Percentiles rank a stretch among this genome's conserved stretches.
Evolutionary conservation across 2,797 vertebrate genomes (phyloP).

Genomic region (Eurystomus glaucurus): DNA sequence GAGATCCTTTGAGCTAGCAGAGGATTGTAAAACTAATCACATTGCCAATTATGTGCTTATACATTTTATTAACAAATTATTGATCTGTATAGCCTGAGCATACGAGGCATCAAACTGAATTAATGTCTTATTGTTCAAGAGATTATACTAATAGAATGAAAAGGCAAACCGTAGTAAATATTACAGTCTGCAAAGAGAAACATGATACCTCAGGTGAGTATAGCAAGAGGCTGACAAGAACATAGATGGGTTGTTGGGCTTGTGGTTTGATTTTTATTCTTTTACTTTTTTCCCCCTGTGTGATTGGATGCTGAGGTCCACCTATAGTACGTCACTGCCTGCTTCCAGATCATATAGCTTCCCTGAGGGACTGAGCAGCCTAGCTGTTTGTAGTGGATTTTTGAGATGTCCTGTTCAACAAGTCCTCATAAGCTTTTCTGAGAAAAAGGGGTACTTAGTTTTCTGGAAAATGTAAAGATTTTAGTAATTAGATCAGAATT

Average conservation of each 20-base stretch:
- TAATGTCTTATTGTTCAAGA: background rate
- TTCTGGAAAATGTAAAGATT: background rate
- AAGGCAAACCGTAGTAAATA: background rate
- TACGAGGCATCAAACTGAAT: background rate
- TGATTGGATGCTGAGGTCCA: background rate
- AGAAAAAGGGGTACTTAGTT: background rate
- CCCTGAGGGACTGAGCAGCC: background rate
- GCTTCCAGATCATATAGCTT: background rate
- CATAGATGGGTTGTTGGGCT: fast-evolving
- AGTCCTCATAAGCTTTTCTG: background rate
- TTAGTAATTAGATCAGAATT: background rate
- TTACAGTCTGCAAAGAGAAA: background rate
- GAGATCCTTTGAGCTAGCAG: background rate
- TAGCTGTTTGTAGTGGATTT: background rate
- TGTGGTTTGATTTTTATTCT: background rate
- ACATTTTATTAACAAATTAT: conserved; percentile 52
- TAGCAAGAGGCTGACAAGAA: background rate
- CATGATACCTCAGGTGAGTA: background rate
- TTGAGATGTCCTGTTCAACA: background rate
- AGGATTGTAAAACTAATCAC: background rate
- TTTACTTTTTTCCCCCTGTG: background rate
- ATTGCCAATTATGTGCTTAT: background rate
- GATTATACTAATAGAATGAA: background rate
- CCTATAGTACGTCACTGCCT: background rate
- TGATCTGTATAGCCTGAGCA: conserved; percentile 26